A percentile compares a stretch with the other conserved stretches of the same genome.
Evolutionary conservation across 2,888 invertebrate genomes (phyloP).

Genomic region (Caenorhabditis imperialis): DNA sequence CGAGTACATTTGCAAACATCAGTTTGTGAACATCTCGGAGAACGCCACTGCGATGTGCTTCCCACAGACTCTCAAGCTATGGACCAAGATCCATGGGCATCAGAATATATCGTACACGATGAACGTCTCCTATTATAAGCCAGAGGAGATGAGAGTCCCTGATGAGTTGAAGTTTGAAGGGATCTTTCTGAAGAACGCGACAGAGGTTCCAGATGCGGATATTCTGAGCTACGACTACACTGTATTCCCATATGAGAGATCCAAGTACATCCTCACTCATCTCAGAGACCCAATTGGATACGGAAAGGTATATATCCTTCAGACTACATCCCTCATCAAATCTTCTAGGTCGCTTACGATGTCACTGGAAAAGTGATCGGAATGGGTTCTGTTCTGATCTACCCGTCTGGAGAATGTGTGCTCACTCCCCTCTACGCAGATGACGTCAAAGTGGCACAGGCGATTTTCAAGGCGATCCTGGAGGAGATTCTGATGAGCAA

Average conservation of each 20-base stretch:
- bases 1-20: slow-evolving; percentile 14
- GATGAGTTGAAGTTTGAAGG: slow-evolving; percentile 20
- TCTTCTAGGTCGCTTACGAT: slow-evolving; percentile 28
- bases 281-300: slow-evolving; percentile 24
- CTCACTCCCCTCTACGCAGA: slow-evolving; percentile 41
- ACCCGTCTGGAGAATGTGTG: slow-evolving; percentile 45
- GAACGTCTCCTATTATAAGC: slow-evolving; percentile 20
- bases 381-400: slow-evolving; percentile 31
- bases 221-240: slow-evolving; percentile 28
- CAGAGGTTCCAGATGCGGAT: slow-evolving; percentile 30
- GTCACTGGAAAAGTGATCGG: slow-evolving; percentile 32
- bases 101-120: neutral
- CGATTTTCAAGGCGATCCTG: slow-evolving; percentile 37
- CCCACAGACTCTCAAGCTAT: slow-evolving; percentile 8
- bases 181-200: slow-evolving; percentile 14
- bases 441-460: slow-evolving; percentile 18
- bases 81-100: slow-evolving; percentile 18
- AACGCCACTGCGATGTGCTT: slow-evolving; percentile 19
- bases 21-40: neutral
- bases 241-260: slow-evolving; percentile 31
- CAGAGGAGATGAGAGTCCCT: slow-evolving; percentile 24
- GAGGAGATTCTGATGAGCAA: slow-evolving; percentile 27
- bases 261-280: slow-evolving; percentile 23
- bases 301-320: slow-evolving; percentile 21
- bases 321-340: neutral